Percentiles rank a stretch among this genome's conserved stretches.
These are phyloP conservation scores for Capricornis sumatraensis DNA, from an alignment of 2,113 vertebrate genomes.

Conservation along the genomic window DNA sequence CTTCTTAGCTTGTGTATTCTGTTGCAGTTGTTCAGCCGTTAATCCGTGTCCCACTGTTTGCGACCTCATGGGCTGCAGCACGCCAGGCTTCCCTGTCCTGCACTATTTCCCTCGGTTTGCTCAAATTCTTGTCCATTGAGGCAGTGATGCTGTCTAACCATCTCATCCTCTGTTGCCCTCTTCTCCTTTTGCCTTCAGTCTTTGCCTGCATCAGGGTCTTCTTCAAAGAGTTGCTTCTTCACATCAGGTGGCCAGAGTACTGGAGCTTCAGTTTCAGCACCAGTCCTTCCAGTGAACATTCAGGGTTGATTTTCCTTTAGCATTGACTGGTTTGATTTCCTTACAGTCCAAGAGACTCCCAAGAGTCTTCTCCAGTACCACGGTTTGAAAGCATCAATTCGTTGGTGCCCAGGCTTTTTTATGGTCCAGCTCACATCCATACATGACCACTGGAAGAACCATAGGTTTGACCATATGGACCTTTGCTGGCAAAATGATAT, in stretches of 20 bases:
- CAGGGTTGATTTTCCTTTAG: neutral
- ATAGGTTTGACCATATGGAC: neutral
- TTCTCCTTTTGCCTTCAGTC: neutral
- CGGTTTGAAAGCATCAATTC: neutral
- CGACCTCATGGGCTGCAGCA: neutral
- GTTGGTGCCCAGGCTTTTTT: neutral
- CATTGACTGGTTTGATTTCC: neutral
- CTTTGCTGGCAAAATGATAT: neutral
- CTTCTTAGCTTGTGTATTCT: conserved; percentile 6
- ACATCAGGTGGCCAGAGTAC: neutral
- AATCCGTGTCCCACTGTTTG: neutral
- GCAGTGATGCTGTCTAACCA: neutral
- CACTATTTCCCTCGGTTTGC: neutral
- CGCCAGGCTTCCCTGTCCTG: neutral
- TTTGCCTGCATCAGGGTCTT: neutral
- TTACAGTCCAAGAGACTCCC: neutral
- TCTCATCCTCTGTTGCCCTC: neutral
- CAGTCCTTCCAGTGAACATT: neutral
- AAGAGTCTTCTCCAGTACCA: neutral
- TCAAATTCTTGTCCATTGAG: neutral
- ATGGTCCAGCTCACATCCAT: neutral
- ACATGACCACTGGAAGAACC: neutral
- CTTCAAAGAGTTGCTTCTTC: neutral
- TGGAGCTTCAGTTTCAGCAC: neutral
- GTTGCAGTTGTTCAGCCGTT: neutral